A percentile compares a stretch with the other conserved stretches of the same genome.
phyloP scores from a whole-genome alignment of 2,888 invertebrate species.

The Plutella xylostella region DNA sequence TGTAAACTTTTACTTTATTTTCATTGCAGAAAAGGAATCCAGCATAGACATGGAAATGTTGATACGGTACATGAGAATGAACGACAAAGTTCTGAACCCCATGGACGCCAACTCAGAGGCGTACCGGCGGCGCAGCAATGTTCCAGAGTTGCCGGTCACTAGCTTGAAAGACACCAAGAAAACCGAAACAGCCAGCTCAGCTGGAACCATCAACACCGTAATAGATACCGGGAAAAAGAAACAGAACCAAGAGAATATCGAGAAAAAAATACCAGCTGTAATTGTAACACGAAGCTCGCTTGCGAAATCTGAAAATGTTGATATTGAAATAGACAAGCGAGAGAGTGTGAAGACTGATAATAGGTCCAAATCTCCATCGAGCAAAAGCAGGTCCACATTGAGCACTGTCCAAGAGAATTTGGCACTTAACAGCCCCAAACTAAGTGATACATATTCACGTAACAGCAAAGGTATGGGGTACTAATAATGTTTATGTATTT shows the following conservation, averaged over 20 bases:
- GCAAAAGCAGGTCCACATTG: conserved; percentile 46
- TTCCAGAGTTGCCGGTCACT: conserved; percentile 30
- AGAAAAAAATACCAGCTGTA: neutral
- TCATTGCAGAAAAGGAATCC: conserved; percentile 44
- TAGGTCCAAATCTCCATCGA: conserved; percentile 49
- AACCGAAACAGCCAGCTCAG: conserved; percentile 38
- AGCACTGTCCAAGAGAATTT: conserved; percentile 52
- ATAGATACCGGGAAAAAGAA: conserved; percentile 34
- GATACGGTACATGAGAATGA: conserved; percentile 35
- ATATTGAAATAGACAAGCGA: neutral
- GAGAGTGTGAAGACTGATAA: neutral
- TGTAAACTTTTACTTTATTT: no score
- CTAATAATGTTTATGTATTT: neutral
- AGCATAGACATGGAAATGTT: conserved; percentile 47
- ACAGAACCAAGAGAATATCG: conserved; percentile 21
- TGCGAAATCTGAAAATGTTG: neutral
- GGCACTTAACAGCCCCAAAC: conserved; percentile 34
- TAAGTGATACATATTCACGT: conserved; percentile 38
- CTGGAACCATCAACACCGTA: conserved; percentile 43
- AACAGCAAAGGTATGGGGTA: conserved; percentile 33
- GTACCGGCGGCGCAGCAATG: conserved; percentile 20
- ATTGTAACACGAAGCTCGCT: neutral
- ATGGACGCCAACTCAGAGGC: conserved; percentile 40
- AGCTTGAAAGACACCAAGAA: conserved; percentile 38
- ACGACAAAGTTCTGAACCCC: conserved; percentile 30